Conservation (phyloP, 2,888 invertebrate species). For the Brachyptera putata region DNA sequence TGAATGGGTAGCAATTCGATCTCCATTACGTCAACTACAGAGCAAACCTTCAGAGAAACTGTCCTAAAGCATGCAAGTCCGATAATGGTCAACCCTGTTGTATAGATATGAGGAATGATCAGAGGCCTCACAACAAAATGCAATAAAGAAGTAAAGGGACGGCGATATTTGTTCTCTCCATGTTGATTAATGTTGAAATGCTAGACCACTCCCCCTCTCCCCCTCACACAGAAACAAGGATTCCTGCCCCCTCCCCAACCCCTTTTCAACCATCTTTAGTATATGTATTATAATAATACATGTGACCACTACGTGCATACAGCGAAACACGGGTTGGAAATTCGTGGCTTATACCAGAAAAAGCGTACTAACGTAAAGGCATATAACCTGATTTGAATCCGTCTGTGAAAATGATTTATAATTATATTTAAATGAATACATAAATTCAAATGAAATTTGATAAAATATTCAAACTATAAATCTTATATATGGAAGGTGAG, state of each 20-base stretch:
- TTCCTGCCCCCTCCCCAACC: background rate
- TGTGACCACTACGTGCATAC: too few species aligned
- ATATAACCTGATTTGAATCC: too few species aligned
- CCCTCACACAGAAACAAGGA: too few species aligned
- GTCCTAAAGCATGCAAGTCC: background rate
- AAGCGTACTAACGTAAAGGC: too few species aligned
- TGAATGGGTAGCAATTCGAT: too few species aligned
- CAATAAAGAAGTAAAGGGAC: constrained; percentile 5
- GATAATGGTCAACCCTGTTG: background rate
- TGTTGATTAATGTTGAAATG: constrained; percentile 12
- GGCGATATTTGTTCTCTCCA: constrained; percentile 18
- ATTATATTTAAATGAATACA: too few species aligned
- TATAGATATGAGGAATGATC: background rate
- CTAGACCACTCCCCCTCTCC: background rate
- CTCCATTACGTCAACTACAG: background rate
- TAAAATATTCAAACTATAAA: too few species aligned
- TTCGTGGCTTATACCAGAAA: too few species aligned
- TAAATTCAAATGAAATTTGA: too few species aligned
- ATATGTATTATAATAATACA: background rate
- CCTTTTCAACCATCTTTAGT: background rate
- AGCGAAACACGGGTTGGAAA: too few species aligned
- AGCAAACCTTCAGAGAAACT: background rate
- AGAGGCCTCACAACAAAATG: constrained; percentile 6
- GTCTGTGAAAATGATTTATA: too few species aligned
- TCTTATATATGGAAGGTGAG: too few species aligned